Percentiles rank a stretch among this genome's conserved stretches.
These are phyloP conservation scores for Drosophila parthenogenetica DNA, from an alignment of 2,888 invertebrate genomes.

Conservation along the genomic window DNA sequence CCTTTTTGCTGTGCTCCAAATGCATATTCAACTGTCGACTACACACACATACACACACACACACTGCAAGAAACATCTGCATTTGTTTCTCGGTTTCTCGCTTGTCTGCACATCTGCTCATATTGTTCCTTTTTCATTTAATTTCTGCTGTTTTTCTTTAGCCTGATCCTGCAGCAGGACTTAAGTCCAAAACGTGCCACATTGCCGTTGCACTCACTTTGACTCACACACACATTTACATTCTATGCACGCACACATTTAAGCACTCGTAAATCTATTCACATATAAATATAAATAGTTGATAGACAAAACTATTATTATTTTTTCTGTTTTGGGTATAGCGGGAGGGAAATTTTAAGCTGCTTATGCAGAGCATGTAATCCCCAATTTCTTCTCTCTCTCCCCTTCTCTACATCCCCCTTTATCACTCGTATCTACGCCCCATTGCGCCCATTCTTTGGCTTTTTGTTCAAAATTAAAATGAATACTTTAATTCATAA, in stretches of 20 bases:
- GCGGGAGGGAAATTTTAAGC: slow-evolving; percentile 53
- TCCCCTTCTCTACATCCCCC: not conserved
- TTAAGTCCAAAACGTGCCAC: slow-evolving; percentile 60
- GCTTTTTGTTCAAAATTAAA: slow-evolving; percentile 35
- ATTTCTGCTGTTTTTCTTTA: slow-evolving; percentile 28
- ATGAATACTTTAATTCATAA: slow-evolving; percentile 46
- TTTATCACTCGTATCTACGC: not conserved
- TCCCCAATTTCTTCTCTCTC: not conserved
- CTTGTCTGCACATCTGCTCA: slow-evolving; percentile 73
- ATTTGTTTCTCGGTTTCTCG: slow-evolving; percentile 43
- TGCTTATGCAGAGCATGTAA: slow-evolving; percentile 54
- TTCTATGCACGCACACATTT: slow-evolving; percentile 23
- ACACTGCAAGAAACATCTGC: slow-evolving; percentile 64
- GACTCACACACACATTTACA: slow-evolving; percentile 29
- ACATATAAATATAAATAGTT: slow-evolving; percentile 28
- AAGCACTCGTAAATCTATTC: slow-evolving; percentile 22
- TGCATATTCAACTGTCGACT: slow-evolving; percentile 65
- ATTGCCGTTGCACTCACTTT: slow-evolving; percentile 47
- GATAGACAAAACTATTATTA: slow-evolving; percentile 40
- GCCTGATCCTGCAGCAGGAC: slow-evolving; percentile 46
- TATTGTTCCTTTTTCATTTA: slow-evolving; percentile 59
- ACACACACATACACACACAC: slow-evolving; percentile 27
- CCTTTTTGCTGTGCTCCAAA: slow-evolving; percentile 48
- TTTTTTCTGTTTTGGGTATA: not conserved
- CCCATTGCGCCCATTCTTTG: slow-evolving; percentile 1